Percentiles rank a stretch among this genome's conserved stretches.
Conservation (phyloP, 2,113 vertebrate genomes). For the Anhinga anhinga region DNA sequence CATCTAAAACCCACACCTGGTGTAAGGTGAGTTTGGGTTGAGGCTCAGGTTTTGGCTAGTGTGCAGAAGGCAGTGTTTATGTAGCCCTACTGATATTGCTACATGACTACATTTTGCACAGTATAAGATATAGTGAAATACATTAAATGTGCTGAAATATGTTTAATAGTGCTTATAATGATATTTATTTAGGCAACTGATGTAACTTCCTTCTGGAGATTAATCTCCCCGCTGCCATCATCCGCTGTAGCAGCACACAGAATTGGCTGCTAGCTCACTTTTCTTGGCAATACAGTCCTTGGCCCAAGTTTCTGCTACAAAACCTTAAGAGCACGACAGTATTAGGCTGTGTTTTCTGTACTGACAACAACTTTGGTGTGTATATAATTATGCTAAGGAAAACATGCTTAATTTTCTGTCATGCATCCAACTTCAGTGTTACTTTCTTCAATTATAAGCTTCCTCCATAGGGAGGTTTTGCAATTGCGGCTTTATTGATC, state of each 20-base stretch:
- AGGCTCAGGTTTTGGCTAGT: neutral
- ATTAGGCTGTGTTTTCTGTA: neutral
- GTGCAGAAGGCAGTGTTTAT: neutral
- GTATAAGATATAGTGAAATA: neutral
- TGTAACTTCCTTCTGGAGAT: neutral
- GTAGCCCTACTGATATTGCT: neutral
- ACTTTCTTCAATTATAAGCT: neutral
- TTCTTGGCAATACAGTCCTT: neutral
- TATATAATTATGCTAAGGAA: neutral
- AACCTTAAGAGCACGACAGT: neutral
- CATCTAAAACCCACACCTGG: neutral
- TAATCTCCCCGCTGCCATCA: neutral
- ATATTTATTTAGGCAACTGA: neutral
- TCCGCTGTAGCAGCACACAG: neutral
- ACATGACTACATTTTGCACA: neutral
- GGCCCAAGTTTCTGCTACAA: neutral
- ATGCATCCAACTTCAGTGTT: accelerated
- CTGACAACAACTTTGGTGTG: neutral
- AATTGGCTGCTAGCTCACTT: neutral
- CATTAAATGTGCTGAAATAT: neutral
- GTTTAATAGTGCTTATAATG: neutral
- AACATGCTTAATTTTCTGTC: neutral
- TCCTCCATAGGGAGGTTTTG: neutral
- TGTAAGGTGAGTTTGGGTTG: neutral
- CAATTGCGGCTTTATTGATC: neutral